Base-by-base conservation (phyloP, 1,140 invertebrate genomes). In the Camponotus floridanus region DNA sequence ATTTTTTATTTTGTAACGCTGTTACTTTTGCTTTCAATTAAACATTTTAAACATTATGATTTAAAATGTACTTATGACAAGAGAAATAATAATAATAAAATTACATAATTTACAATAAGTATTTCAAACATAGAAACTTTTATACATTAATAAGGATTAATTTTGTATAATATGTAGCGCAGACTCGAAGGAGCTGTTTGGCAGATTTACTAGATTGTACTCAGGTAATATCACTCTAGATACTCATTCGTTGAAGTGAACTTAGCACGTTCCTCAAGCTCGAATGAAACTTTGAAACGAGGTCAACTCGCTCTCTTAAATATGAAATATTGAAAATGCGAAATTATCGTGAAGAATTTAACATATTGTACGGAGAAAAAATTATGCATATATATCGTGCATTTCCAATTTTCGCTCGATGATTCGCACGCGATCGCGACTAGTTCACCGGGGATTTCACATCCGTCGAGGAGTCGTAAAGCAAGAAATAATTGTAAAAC, bases 401-500 rank as follows among this genome's bases (percentile, higher is more conserved):
- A 15, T 57, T 55, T 67, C 21, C 18, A 57, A 48, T 65, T 65
- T 65, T 80, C 18, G 36, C n/a, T 65, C 18, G 26, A 45, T 31
- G 62, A 51, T 59, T 65, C 21, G 62, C 83, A 80, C 83, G 83
- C 83, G 74, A 85, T 80, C 61, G 21, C 36, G 15, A 13, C 18
- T 64, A 64, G n/a, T 18, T 21, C 21, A 8, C 48, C 11, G 33
- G 11, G 21, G 48, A 39, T 55, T 33, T n/a, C 67, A 42, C 31
- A 31, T 85, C 13, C 21, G 45, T 65, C 26, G 33, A 18, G 26
- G 31, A 55, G 33, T 70, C 71, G 64, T 48, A 31, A 51, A 76
- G 61, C 45, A 88, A 86, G 76, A 81, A 88, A 88, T 88, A 89
- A 88, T 89, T 86, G 81, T 78, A 5, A 59, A 88, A 88, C 85